Conservation (phyloP, 2,797 vertebrate genomes). For the Halcyon smyrnensis region DNA sequence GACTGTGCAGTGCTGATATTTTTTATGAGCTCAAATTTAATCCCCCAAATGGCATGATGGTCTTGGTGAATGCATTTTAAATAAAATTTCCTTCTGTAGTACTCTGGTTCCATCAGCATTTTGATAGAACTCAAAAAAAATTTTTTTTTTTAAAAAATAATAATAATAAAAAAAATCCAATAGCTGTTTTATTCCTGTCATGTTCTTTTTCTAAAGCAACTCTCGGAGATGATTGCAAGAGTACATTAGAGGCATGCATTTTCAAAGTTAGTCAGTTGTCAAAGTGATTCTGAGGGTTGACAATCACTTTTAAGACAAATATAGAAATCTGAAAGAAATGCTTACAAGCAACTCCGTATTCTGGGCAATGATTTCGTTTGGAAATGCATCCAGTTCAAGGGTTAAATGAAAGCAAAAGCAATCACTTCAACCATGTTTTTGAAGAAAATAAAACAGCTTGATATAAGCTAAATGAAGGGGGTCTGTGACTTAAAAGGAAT, state of each 20-base stretch:
- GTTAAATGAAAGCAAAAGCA: conserved; percentile 80
- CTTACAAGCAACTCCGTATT: conserved; percentile 14
- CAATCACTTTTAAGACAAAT: conserved; percentile 60
- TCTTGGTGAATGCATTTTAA: conserved; percentile 51
- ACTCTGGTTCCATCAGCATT: conserved; percentile 20
- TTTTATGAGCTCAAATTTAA: conserved; percentile 62
- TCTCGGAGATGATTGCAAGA: conserved; percentile 52
- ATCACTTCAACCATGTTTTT: conserved; percentile 77
- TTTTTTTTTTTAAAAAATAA: too few relatives aligned
- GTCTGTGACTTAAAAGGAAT: conserved; percentile 80
- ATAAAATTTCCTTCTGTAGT: conserved; percentile 46
- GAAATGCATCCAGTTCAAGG: conserved; percentile 73
- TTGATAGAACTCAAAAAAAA: background rate
- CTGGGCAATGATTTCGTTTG: conserved; percentile 38
- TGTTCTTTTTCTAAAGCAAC: conserved; percentile 43
- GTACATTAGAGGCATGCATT: conserved; percentile 61
- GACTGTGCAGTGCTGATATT: conserved; percentile 38
- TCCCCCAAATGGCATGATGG: conserved; percentile 33
- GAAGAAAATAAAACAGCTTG: conserved; percentile 82
- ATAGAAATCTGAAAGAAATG: conserved; percentile 52
- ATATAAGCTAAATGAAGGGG: conserved; percentile 79
- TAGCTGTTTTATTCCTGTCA: conserved; percentile 45
- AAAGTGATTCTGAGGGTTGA: conserved; percentile 53
- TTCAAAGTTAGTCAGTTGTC: conserved; percentile 60
- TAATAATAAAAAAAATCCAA: background rate